phyloP scores from a whole-genome alignment of 2,113 vertebrate genomes.

The Phalacrocorax pelagicus region DNA sequence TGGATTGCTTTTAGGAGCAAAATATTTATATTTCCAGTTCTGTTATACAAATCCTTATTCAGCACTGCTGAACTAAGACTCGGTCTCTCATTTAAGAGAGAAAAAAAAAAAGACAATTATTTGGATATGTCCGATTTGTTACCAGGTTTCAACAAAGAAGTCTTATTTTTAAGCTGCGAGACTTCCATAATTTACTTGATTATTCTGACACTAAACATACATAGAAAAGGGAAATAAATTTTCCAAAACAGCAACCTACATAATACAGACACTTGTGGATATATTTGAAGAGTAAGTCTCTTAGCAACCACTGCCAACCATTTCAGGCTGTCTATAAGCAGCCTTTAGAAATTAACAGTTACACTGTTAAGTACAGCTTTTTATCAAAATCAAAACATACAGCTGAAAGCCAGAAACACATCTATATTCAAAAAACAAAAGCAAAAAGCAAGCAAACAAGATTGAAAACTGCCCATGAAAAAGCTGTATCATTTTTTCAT shows the following conservation, averaged over 20 bases:
- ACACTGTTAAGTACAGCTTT: constrained; percentile 19
- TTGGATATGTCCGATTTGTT: constrained; percentile 12
- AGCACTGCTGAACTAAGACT: background rate
- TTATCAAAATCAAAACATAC: constrained; percentile 24
- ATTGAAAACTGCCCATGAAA: background rate
- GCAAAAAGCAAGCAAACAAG: background rate
- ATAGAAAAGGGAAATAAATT: constrained; percentile 63
- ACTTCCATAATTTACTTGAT: constrained; percentile 53
- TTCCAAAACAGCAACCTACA: constrained; percentile 66
- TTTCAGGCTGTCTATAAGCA: constrained; percentile 53
- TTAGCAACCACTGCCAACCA: constrained; percentile 75
- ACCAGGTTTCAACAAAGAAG: constrained; percentile 46
- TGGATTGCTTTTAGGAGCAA: constrained; percentile 1
- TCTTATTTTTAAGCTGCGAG: constrained; percentile 55
- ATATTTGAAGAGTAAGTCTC: constrained; percentile 71
- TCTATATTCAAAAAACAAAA: background rate
- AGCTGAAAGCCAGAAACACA: constrained; percentile 7
- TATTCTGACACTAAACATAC: constrained; percentile 60
- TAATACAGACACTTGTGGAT: constrained; percentile 59
- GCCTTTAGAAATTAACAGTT: constrained; percentile 46
- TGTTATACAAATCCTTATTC: background rate
- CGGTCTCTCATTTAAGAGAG: background rate
- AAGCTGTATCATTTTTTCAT: background rate
- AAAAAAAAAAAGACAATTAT: background rate
- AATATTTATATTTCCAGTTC: constrained; percentile 38